Conservation (phyloP, 2,113 vertebrate genomes). For the Pteronura brasiliensis region DNA sequence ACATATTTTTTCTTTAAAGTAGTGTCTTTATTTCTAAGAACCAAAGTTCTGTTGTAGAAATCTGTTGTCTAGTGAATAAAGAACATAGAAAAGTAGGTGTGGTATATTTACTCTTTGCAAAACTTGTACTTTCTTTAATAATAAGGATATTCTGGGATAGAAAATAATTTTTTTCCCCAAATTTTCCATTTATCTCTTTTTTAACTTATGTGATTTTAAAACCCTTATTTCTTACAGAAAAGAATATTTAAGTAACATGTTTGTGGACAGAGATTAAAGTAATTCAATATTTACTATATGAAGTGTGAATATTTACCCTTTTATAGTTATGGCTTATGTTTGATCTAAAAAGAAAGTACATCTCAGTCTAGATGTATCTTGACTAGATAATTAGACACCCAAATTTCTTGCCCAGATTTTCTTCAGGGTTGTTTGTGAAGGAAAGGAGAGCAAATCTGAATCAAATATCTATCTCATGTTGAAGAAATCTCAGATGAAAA, state of each 20-base stretch:
- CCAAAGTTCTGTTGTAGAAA: background rate
- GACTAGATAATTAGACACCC: background rate
- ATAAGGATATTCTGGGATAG: background rate
- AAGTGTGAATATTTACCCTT: background rate
- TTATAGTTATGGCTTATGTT: conserved; percentile 36
- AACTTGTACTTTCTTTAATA: background rate
- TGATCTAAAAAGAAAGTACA: too few species aligned
- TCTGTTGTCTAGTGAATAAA: background rate
- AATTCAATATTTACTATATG: background rate
- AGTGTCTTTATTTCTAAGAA: background rate
- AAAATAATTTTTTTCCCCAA: background rate
- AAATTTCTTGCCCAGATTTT: background rate
- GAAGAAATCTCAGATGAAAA: conserved; percentile 40
- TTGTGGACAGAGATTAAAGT: background rate
- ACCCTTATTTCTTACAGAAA: background rate
- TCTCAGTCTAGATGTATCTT: too few species aligned
- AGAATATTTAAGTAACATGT: background rate
- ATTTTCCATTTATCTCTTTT: background rate
- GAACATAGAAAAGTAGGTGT: background rate
- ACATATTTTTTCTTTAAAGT: background rate
- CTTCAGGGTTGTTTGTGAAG: conserved; percentile 32
- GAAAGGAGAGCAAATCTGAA: background rate
- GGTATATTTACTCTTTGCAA: background rate
- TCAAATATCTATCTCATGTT: background rate
- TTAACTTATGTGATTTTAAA: background rate